A percentile compares a stretch with the other conserved stretches of the same genome.
phyloP scores from a whole-genome alignment of 2,888 invertebrate genomes.

The Dicycla oo region DNA sequence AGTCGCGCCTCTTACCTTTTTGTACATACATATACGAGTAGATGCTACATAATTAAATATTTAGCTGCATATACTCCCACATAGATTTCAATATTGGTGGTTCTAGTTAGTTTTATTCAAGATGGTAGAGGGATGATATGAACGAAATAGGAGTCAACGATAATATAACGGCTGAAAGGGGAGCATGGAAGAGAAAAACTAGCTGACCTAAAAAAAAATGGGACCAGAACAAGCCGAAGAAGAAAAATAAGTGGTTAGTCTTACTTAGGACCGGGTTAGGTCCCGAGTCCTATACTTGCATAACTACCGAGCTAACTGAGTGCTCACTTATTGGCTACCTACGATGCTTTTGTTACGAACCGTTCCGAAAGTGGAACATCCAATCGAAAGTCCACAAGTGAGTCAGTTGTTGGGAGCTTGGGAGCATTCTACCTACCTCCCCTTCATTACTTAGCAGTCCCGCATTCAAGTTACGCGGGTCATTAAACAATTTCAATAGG shows the following conservation, averaged over 20 bases:
- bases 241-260: neutral
- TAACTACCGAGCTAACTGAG: constrained; percentile 9
- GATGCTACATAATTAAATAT: too few relatives aligned
- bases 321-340: constrained; percentile 11
- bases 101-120: too few relatives aligned
- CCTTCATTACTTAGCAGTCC: constrained; percentile 70
- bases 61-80: neutral
- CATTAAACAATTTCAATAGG: constrained; percentile 76
- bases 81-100: neutral
- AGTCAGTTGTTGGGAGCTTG: constrained; percentile 58
- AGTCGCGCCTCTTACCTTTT: too few relatives aligned
- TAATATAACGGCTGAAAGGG: neutral
- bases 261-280: too few relatives aligned
- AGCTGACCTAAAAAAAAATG: neutral
- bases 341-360: constrained; percentile 34
- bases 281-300: neutral
- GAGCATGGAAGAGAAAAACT: neutral
- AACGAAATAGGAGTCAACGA: neutral
- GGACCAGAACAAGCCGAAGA: too few relatives aligned
- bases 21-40: too few relatives aligned
- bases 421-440: constrained; percentile 58
- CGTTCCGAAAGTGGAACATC: constrained; percentile 56
- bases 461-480: constrained; percentile 72
- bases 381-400: constrained; percentile 56
- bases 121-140: too few relatives aligned